These are phyloP conservation scores for Glyptemys insculpta DNA, from an alignment of 2,797 vertebrate species.

Conservation along the genomic window DNA sequence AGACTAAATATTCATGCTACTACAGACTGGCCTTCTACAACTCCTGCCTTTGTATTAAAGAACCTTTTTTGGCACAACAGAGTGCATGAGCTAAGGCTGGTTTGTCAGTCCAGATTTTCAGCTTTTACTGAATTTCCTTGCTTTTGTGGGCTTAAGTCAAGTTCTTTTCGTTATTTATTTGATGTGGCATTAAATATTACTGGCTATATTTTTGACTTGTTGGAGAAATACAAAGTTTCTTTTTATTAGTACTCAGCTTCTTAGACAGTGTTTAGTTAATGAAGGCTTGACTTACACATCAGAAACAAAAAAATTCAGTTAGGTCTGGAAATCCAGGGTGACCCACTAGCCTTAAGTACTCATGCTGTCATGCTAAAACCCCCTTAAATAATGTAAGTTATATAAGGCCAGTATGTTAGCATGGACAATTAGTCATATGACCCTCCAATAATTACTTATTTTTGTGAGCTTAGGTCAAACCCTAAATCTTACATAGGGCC, in stretches of 20 bases:
- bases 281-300: not conserved
- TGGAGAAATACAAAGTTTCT: not conserved
- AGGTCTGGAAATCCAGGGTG: not conserved
- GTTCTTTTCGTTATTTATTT: slow-evolving; percentile 21
- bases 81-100: not conserved
- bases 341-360: not conserved
- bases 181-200: not conserved
- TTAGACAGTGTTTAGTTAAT: slow-evolving; percentile 20
- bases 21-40: not conserved
- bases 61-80: slow-evolving; percentile 1
- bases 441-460: not conserved
- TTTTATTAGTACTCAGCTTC: slow-evolving; percentile 11
- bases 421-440: not conserved
- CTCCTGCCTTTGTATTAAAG: not conserved
- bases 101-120: not conserved
- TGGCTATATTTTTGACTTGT: not conserved
- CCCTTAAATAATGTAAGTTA: not conserved
- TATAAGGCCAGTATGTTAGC: not conserved
- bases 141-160: slow-evolving; percentile 20
- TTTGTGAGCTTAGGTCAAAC: not conserved
- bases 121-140: not conserved
- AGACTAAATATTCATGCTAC: not conserved
- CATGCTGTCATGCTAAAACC: not conserved
- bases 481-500: not conserved
- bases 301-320: not conserved